Evolutionary conservation across 2,797 vertebrate species (phyloP).

Genomic region (Fistularia commersonii): DNA sequence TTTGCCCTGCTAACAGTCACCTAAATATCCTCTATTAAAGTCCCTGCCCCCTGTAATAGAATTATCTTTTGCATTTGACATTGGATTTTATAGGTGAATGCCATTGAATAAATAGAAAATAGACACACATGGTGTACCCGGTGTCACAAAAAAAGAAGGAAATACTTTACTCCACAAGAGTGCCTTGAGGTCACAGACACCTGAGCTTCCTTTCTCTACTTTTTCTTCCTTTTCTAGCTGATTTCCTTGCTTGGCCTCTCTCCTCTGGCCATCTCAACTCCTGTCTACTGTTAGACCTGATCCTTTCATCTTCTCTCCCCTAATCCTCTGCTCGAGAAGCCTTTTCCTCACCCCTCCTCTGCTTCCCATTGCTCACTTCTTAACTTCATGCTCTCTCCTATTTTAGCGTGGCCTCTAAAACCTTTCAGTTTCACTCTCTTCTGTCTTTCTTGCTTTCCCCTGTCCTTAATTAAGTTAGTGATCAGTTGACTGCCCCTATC

Average conservation of each 20-base stretch:
- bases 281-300: conserved; percentile 56
- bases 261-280: conserved; percentile 39
- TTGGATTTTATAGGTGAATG: conserved; percentile 50
- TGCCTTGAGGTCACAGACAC: conserved; percentile 43
- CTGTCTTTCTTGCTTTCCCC: conserved; percentile 29
- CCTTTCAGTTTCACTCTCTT: conserved; percentile 13
- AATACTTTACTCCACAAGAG: conserved; percentile 10
- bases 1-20: conserved; percentile 55
- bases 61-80: conserved; percentile 53
- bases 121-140: conserved; percentile 32
- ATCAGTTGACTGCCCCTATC: conserved; percentile 78
- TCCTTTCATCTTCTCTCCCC: conserved; percentile 60
- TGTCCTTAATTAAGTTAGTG: conserved; percentile 77
- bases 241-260: conserved; percentile 42
- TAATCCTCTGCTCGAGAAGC: conserved; percentile 64
- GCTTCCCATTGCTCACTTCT: conserved; percentile 51
- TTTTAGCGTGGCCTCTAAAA: conserved; percentile 38
- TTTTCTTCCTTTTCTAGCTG: conserved; percentile 30
- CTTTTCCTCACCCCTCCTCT: conserved; percentile 40
- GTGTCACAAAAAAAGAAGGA: conserved; percentile 26
- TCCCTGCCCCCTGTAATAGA: conserved; percentile 59
- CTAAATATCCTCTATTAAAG: conserved; percentile 64
- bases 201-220: conserved; percentile 35
- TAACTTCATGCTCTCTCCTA: conserved; percentile 46
- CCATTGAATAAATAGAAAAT: too few relatives aligned